Conservation (phyloP, 2,797 vertebrate genomes). For the Etheostoma perlongum region DNA sequence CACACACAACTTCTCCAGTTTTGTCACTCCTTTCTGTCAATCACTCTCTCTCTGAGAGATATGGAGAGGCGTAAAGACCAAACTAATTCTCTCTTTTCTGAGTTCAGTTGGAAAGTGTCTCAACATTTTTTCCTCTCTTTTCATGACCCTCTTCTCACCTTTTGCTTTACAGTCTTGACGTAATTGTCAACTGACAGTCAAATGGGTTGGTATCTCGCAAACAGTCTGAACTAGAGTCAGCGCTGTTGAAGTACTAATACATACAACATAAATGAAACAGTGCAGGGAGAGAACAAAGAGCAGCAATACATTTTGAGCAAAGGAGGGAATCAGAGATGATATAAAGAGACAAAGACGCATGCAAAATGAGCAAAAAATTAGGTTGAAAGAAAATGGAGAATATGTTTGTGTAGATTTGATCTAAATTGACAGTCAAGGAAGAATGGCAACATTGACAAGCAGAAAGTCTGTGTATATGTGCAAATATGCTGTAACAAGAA, state of each 20-base stretch:
- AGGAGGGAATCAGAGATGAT: constrained; percentile 2
- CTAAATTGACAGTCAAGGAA: not conserved
- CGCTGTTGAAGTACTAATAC: constrained; percentile 25
- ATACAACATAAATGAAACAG: constrained; percentile 25
- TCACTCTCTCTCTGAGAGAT: constrained; percentile 35
- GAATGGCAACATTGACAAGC: not conserved
- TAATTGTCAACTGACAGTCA: constrained; percentile 49
- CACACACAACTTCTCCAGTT: constrained; percentile 32
- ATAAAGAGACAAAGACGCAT: not conserved
- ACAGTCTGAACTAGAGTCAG: constrained; percentile 16
- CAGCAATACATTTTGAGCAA: constrained; percentile 1
- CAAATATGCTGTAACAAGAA: constrained; percentile 10
- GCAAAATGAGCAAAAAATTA: not conserved
- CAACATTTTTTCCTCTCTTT: constrained; percentile 5
- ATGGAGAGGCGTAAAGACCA: not conserved
- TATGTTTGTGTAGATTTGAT: not conserved
- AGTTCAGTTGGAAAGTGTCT: constrained; percentile 14
- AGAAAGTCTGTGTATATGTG: not conserved
- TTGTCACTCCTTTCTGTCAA: constrained; percentile 51
- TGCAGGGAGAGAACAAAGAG: not conserved
- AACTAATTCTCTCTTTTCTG: constrained; percentile 17
- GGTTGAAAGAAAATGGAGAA: not conserved
- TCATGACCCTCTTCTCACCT: constrained; percentile 23
- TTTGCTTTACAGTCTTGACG: constrained; percentile 21
- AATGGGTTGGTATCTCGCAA: constrained; percentile 20